Conservation (phyloP, 2,113 vertebrate genomes). For the Gobius niger region DNA sequence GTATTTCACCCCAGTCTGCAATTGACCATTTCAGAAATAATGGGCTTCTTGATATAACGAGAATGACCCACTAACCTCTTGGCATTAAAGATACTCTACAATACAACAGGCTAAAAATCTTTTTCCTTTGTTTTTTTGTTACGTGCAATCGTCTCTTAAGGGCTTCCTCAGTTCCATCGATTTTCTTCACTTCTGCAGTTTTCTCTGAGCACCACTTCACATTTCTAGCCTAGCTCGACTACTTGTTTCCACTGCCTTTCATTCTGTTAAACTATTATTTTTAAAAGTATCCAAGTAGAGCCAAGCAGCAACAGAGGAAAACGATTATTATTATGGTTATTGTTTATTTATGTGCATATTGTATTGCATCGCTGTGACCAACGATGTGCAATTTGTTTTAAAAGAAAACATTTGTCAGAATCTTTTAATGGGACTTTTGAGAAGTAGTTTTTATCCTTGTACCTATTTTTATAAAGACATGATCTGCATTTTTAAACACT, state of each 20-base stretch:
- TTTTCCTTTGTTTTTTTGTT: slow-evolving; percentile 11
- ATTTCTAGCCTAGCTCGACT: neutral
- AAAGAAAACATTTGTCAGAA: no score
- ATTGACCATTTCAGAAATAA: neutral
- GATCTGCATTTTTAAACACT: neutral
- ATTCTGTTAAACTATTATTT: neutral
- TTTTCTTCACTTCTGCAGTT: slow-evolving; percentile 18
- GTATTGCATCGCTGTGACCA: no score
- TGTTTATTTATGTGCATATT: no score
- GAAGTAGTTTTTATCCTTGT: no score
- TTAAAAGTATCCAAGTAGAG: neutral
- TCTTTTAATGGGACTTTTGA: no score
- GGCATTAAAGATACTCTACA: neutral
- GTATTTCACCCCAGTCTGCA: neutral
- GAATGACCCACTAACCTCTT: neutral
- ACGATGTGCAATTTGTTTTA: no score
- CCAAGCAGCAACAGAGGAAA: neutral
- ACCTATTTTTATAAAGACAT: neutral
- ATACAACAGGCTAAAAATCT: neutral
- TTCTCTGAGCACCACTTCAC: slow-evolving; percentile 18
- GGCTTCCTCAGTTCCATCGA: slow-evolving; percentile 20
- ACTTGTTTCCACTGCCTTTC: slow-evolving; percentile 7
- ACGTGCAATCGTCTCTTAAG: slow-evolving; percentile 12
- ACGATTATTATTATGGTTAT: neutral
- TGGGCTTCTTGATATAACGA: neutral